Evolutionary conservation across 1,140 invertebrate genomes (phyloP).

Genomic region (Diabrotica undecimpunctata): DNA sequence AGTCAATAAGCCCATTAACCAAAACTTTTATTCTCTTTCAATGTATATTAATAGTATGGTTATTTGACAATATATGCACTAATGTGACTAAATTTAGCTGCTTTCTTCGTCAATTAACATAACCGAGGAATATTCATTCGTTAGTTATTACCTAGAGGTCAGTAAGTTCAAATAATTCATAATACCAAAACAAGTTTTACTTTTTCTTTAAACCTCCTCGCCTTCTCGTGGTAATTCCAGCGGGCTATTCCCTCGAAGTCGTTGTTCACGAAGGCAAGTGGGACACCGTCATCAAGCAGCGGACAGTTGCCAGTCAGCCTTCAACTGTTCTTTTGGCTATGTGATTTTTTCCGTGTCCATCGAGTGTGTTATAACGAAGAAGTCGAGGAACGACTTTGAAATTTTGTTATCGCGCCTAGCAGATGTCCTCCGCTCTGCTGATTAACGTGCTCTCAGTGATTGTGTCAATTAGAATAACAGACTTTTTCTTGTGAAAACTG

Average conservation of each 20-base stretch:
- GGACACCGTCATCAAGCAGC: background rate
- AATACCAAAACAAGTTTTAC: too few relatives aligned
- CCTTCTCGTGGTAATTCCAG: background rate
- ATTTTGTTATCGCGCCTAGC: background rate
- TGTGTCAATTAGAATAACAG: background rate
- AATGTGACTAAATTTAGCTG: too few relatives aligned
- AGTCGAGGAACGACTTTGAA: background rate
- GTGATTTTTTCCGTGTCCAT: background rate
- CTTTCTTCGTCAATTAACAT: too few relatives aligned
- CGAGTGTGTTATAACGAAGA: background rate
- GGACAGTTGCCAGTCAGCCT: conserved; percentile 1
- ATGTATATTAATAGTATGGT: too few relatives aligned
- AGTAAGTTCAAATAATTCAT: too few relatives aligned
- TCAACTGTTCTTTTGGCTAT: background rate
- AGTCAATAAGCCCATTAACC: too few relatives aligned
- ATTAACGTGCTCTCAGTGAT: background rate
- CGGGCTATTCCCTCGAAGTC: background rate
- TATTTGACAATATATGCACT: too few relatives aligned
- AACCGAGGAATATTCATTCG: too few relatives aligned
- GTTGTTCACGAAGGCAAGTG: background rate
- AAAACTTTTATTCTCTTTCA: too few relatives aligned
- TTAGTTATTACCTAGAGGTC: too few relatives aligned
- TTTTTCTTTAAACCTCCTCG: too few relatives aligned
- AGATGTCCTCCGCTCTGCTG: background rate
- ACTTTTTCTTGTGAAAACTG: background rate